These are phyloP conservation scores for Salvelinus namaycush DNA, from an alignment of 2,113 vertebrate species.

Conservation along the genomic window DNA sequence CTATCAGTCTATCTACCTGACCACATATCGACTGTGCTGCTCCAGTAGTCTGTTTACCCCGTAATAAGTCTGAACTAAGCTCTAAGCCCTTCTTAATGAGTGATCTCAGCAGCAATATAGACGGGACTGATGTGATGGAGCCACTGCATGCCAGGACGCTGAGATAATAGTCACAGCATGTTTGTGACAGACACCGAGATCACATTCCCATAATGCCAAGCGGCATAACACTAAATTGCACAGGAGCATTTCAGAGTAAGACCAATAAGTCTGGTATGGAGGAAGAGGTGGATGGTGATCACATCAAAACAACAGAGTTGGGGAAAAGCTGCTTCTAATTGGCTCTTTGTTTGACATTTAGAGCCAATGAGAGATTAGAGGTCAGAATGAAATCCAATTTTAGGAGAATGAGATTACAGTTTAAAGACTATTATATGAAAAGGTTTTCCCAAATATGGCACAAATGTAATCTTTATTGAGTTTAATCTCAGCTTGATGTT, in stretches of 20 bases:
- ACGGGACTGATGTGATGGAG: not conserved
- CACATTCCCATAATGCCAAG: slow-evolving; percentile 31
- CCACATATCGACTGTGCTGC: slow-evolving; percentile 30
- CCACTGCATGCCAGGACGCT: slow-evolving; percentile 31
- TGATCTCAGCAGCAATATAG: slow-evolving; percentile 13
- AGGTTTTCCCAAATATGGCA: not conserved
- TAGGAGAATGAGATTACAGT: slow-evolving; percentile 29
- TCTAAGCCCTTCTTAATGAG: slow-evolving; percentile 30
- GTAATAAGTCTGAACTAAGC: slow-evolving; percentile 24
- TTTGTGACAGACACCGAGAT: slow-evolving; percentile 36
- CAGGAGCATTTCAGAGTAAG: slow-evolving; percentile 1
- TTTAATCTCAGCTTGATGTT: not conserved
- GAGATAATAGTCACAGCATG: slow-evolving; percentile 31
- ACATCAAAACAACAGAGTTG: slow-evolving; percentile 17
- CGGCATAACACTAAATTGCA: slow-evolving; percentile 28
- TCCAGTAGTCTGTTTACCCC: not conserved
- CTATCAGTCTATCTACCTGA: slow-evolving; percentile 17
- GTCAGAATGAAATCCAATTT: slow-evolving; percentile 42
- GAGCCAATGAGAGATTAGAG: slow-evolving; percentile 7
- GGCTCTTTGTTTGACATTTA: not conserved
- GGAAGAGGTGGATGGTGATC: slow-evolving; percentile 4
- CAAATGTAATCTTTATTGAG: not conserved
- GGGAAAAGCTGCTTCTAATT: not conserved
- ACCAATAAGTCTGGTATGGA: slow-evolving; percentile 1
- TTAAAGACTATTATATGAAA: not conserved